phyloP scores from a whole-genome alignment of 2,113 vertebrate genomes.

The Hyla sarda region DNA sequence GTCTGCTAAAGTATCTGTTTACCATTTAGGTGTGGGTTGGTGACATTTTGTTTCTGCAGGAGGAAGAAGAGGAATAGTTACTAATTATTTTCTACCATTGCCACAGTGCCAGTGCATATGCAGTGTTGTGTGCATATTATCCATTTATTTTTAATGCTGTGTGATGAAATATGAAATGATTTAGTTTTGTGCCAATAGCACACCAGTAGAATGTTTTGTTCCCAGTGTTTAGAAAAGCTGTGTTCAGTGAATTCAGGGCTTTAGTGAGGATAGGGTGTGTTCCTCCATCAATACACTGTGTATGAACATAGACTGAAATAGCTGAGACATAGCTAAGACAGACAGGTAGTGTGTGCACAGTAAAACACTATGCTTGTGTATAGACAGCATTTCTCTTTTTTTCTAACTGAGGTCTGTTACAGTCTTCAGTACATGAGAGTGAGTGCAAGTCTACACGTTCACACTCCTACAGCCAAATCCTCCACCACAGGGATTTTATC shows the following conservation, averaged over 20 bases:
- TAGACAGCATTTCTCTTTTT: conserved; percentile 7
- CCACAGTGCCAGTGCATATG: too few relatives aligned
- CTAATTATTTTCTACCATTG: too few relatives aligned
- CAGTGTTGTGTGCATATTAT: too few relatives aligned
- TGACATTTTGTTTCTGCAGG: too few relatives aligned
- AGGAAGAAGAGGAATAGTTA: too few relatives aligned
- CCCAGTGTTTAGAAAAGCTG: not conserved
- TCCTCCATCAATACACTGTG: not conserved
- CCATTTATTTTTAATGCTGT: not conserved
- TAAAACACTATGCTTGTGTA: not conserved
- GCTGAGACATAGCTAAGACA: not conserved
- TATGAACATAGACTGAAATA: not conserved
- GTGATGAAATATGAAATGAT: too few relatives aligned
- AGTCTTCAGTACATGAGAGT: conserved; percentile 28
- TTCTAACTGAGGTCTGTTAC: conserved; percentile 23
- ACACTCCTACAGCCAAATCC: conserved; percentile 40
- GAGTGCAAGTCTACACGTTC: conserved; percentile 49
- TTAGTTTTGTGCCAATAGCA: not conserved
- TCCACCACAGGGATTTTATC: conserved; percentile 22
- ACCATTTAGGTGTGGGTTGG: too few relatives aligned
- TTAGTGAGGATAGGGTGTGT: not conserved
- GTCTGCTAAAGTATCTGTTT: too few relatives aligned
- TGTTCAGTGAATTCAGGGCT: not conserved
- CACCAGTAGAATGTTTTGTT: not conserved
- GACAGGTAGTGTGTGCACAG: conserved; percentile 3